A percentile compares a stretch with the other conserved stretches of the same genome.
Evolutionary conservation across 2,113 vertebrate species (phyloP).

Genomic region (Isichthys henryi): DNA sequence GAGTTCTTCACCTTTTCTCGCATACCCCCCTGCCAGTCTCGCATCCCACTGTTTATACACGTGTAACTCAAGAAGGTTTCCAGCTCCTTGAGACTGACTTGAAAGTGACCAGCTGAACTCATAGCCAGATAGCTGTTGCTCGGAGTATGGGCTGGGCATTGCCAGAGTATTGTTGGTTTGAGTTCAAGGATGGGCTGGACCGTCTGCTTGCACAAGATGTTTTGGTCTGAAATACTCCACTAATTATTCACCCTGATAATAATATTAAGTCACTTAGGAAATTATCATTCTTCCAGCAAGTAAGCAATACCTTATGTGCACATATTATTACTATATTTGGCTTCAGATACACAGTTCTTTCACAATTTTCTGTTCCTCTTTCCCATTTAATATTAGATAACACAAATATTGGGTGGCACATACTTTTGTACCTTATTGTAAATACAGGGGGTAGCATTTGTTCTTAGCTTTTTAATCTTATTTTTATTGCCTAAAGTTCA

Average conservation of each 20-base stretch:
- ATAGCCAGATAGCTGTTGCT: neutral
- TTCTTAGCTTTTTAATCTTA: neutral
- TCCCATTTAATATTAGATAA: neutral
- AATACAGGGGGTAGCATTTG: neutral
- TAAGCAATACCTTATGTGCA: neutral
- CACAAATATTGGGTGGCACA: neutral
- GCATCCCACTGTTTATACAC: neutral
- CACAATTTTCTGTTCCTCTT: neutral
- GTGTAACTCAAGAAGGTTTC: neutral
- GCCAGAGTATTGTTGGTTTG: neutral
- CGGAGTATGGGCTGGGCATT: neutral
- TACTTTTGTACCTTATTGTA: neutral
- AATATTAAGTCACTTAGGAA: neutral
- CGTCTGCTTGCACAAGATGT: neutral
- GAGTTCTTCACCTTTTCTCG: conserved; percentile 42
- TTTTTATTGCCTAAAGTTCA: neutral
- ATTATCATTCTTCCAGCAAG: neutral
- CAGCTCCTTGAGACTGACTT: neutral
- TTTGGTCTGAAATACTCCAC: neutral
- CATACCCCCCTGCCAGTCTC: neutral
- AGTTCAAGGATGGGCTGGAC: neutral
- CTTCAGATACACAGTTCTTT: neutral
- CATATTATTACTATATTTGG: neutral
- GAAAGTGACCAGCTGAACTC: neutral
- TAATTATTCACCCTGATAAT: neutral